These are phyloP conservation scores for Amblyjoppa fuscipennis DNA, from an alignment of 2,888 invertebrate species.

Conservation along the genomic window DNA sequence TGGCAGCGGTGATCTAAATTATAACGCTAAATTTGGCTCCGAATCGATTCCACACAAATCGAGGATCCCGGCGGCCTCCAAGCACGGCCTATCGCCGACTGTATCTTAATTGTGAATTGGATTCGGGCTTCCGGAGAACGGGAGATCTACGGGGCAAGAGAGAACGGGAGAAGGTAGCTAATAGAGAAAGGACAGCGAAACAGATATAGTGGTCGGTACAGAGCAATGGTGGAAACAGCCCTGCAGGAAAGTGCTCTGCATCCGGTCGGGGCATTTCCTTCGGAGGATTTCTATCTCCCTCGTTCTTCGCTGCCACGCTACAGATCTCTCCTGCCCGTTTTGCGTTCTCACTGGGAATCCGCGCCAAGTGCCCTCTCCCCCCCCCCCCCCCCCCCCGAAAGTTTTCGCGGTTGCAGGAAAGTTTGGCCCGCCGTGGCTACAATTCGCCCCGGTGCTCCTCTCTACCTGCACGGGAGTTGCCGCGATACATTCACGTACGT, in stretches of 20 bases:
- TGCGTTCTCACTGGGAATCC: slow-evolving; percentile 13
- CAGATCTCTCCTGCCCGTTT: slow-evolving; percentile 25
- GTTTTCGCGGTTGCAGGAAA: slow-evolving; percentile 41
- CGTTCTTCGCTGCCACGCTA: slow-evolving; percentile 1
- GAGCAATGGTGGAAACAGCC: slow-evolving; percentile 5
- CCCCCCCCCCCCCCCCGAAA: slow-evolving; percentile 12
- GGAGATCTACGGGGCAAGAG: slow-evolving; percentile 12
- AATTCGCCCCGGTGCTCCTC: background rate
- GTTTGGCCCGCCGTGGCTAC: background rate
- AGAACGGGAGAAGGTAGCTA: slow-evolving; percentile 6
- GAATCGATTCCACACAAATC: slow-evolving; percentile 80
- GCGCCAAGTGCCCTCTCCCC: slow-evolving; percentile 5
- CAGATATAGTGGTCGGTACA: background rate
- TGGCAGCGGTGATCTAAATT: slow-evolving; percentile 77
- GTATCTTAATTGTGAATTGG: slow-evolving; percentile 78
- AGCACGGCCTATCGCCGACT: slow-evolving; percentile 72
- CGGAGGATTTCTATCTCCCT: slow-evolving; percentile 25
- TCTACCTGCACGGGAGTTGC: slow-evolving; percentile 7
- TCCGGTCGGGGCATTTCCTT: slow-evolving; percentile 46
- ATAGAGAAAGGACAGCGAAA: slow-evolving; percentile 23
- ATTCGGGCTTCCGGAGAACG: slow-evolving; percentile 59
- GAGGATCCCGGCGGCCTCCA: slow-evolving; percentile 51
- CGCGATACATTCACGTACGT: slow-evolving; percentile 16
- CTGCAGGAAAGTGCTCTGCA: slow-evolving; percentile 35
- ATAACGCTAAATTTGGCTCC: slow-evolving; percentile 77